Evolutionary conservation across 2,888 invertebrate genomes (phyloP), one percentile per base, ranked within the genome.

Genomic region (Hyalella azteca): DNA sequence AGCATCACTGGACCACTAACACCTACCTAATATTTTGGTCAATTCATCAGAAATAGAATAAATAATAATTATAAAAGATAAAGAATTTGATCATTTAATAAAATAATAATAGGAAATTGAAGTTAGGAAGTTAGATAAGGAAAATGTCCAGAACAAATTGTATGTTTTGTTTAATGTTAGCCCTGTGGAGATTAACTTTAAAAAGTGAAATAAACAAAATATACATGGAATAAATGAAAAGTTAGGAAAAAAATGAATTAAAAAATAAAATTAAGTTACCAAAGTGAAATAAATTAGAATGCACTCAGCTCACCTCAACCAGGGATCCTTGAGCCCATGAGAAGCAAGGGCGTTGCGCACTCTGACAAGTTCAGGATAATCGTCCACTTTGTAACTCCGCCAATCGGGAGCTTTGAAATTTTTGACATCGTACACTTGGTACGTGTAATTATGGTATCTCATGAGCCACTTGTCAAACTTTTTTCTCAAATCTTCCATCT

Each of bases 311-410:
- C 86, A 93, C 93, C 95, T 92, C 77, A 95, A 89, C 96, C 96
- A 96, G 0, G 96, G 96, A 88, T 96, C 95, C 82, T 91, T 91
- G 1, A 96, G 88, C 4, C 95, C 95, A 86, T 91, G 91, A 50
- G 91, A 88, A 0, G 91, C 92, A 22, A 96, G 89, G 0, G 91
- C 91, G 82, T 90, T 89, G 87, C 93, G 90, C 0, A 93, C 89
- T 85, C 90, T 88, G 83, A 92, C 87, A 75, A 95, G 88, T 86
- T 92, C 88, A 0, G 92, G 91, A 36, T 91, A 90, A 85, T 93
- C 91, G 86, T 93, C 92, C 13, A 93, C 91, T 87, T 93, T 92
- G 87, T 93, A 96, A 66, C 91, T 90, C 66, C 90, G 90, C 86
- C 92, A 91, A 87, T 92, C 92, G 0, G 95, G 95, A 9, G 96